Conservation (phyloP, 1,140 invertebrate genomes). For the Diabrotica undecimpunctata region DNA sequence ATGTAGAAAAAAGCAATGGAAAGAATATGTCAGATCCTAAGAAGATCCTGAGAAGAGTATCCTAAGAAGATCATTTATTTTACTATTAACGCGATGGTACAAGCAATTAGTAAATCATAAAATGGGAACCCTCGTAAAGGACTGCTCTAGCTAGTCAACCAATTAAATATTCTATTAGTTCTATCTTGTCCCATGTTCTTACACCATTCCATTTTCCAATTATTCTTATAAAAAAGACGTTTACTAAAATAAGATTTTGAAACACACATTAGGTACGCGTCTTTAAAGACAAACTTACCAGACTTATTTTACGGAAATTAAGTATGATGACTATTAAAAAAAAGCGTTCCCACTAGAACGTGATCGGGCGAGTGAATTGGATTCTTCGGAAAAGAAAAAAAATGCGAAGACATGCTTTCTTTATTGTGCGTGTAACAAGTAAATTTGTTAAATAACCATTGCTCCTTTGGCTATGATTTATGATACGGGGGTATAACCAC, state of each 20-base stretch:
- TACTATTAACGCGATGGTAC: too few relatives aligned
- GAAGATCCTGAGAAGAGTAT: too few relatives aligned
- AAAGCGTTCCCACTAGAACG: conserved; percentile 11
- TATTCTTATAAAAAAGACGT: conserved; percentile 11
- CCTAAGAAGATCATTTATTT: too few relatives aligned
- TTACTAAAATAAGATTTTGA: conserved; percentile 18
- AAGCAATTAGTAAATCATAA: too few relatives aligned
- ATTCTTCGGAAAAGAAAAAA: conserved; percentile 1
- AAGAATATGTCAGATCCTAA: too few relatives aligned
- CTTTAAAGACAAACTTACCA: conserved; percentile 17
- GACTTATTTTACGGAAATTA: conserved; percentile 23
- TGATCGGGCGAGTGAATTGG: neutral
- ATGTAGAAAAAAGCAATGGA: too few relatives aligned
- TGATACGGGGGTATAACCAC: neutral
- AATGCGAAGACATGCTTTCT: neutral
- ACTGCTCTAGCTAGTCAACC: too few relatives aligned
- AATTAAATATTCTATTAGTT: too few relatives aligned
- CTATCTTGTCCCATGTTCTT: too few relatives aligned
- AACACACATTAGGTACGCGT: conserved; percentile 22
- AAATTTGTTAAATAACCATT: conserved; percentile 1
- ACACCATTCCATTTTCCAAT: conserved; percentile 11
- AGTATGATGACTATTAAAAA: conserved; percentile 17
- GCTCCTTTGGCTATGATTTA: neutral
- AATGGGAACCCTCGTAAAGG: too few relatives aligned
- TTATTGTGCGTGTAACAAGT: neutral